These are phyloP conservation scores for Sebastiscus albofasciatus DNA, from an alignment of 2,797 vertebrate genomes.

Conservation along the genomic window DNA sequence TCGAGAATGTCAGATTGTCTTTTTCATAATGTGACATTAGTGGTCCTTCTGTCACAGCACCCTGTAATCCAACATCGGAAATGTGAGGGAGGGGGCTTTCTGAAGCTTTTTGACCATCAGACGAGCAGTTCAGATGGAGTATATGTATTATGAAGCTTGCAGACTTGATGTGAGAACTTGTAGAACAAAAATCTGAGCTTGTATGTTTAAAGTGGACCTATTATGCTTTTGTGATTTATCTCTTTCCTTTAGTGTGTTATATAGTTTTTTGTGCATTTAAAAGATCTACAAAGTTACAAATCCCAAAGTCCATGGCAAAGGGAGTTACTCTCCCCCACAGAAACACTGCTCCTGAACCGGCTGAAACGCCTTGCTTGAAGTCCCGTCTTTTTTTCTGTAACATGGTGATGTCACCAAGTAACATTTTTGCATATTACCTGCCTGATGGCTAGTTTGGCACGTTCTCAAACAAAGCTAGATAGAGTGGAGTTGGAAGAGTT, in stretches of 20 bases:
- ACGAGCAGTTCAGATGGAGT: not conserved
- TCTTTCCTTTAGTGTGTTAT: no score
- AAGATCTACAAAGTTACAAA: no score
- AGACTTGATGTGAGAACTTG: not conserved
- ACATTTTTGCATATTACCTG: no score
- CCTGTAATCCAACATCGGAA: accelerated
- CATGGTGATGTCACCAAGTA: no score
- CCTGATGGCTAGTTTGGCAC: no score
- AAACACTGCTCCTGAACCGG: no score
- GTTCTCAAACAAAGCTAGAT: no score
- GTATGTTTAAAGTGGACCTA: not conserved
- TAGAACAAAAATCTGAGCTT: not conserved
- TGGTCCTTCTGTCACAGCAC: not conserved
- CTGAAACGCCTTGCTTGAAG: no score
- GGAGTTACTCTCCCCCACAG: no score
- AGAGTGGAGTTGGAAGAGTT: no score
- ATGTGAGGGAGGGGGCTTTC: not conserved
- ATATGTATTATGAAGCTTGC: not conserved
- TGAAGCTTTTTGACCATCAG: not conserved
- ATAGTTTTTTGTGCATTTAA: no score
- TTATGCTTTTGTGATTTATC: not conserved
- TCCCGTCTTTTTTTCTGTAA: no score
- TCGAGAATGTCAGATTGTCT: not conserved
- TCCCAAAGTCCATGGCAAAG: accelerated
- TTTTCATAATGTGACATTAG: not conserved